Conservation (phyloP, 2,113 vertebrate genomes). For the Brachypteracias leptosomus region DNA sequence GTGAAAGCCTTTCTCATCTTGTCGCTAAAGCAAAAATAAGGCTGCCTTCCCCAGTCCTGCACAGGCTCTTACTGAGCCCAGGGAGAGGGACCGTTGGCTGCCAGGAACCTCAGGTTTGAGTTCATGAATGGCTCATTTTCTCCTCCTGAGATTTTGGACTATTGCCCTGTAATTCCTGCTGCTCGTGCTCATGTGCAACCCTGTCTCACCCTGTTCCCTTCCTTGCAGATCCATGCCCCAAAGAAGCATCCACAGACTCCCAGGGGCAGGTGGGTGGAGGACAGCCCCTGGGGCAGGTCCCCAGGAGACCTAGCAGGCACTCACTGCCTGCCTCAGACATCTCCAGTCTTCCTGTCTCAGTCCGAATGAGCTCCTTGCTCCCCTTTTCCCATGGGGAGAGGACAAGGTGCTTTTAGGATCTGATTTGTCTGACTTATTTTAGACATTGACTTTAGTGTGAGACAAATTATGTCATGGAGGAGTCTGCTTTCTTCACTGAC, state of each 20-base stretch:
- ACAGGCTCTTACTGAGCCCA: background rate
- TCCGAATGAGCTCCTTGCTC: background rate
- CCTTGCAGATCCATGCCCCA: background rate
- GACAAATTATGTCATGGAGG: background rate
- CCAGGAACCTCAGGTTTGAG: accelerated
- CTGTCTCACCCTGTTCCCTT: background rate
- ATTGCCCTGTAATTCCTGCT: background rate
- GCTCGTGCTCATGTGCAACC: background rate
- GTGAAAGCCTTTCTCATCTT: background rate
- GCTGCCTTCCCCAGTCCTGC: background rate
- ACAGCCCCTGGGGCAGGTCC: background rate
- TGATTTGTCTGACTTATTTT: background rate
- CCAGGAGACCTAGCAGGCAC: background rate
- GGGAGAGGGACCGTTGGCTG: background rate
- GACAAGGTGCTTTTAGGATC: background rate
- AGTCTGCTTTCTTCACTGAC: background rate
- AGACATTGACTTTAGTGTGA: background rate
- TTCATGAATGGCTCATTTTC: background rate
- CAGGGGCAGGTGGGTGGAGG: background rate
- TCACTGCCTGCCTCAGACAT: background rate
- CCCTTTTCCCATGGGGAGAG: background rate
- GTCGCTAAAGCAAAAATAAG: background rate
- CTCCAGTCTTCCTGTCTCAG: background rate
- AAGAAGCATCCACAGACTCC: background rate
- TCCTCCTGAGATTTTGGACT: background rate